Base-by-base conservation (phyloP, 1,140 invertebrate genomes). In the Pseudomyrmex flavicornis region DNA sequence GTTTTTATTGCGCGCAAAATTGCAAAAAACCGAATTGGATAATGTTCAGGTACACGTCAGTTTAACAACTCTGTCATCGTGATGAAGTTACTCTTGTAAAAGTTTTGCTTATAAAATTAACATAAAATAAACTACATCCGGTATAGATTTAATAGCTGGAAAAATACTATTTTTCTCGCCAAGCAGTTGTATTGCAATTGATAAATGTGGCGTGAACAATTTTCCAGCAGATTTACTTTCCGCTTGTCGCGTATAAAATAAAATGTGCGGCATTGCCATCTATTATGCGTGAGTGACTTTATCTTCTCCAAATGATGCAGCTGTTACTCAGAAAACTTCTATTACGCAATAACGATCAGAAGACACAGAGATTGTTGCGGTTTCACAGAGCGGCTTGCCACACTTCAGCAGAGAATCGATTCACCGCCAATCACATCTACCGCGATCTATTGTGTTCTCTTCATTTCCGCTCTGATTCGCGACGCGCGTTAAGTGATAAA, bases 401-500 rank as follows among this genome's bases (percentile, higher is more conserved):
- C 7, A 35, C 20, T 22, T 73, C 69, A 54, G 13, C 5, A 13
- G 52, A 20, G 35, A 10, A 73, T 73, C 69, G 54, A 73, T 73
- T 58, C 54, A 15, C 35, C 35, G 35, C 10, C 52, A 20, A 44
- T 26, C 50, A 26, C 56, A 70, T 70, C 52, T 10, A 13, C 20
- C 46, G 20, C 13, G 50, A 70, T 73, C 35, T 73, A 17, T 58
- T 15, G 35, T 44, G 15, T 44, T 20, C 69, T 44, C 54, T 13
- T 48, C 2, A n/a, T 13, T 59, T 20, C 54, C 10, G 54, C 13
- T 10, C 9, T 26, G 54, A 73, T 73, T 73, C 15, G 54, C n/a
- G 13, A 26, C 26, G 17, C 26, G 69, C n/a, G 20, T 72, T 58
- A 72, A 58, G 52, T 56, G 69, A 72, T 59, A 73, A 73, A 73